Evolutionary conservation across 2,888 invertebrate species (phyloP).

Genomic region (Marasmarcha lunaedactyla): DNA sequence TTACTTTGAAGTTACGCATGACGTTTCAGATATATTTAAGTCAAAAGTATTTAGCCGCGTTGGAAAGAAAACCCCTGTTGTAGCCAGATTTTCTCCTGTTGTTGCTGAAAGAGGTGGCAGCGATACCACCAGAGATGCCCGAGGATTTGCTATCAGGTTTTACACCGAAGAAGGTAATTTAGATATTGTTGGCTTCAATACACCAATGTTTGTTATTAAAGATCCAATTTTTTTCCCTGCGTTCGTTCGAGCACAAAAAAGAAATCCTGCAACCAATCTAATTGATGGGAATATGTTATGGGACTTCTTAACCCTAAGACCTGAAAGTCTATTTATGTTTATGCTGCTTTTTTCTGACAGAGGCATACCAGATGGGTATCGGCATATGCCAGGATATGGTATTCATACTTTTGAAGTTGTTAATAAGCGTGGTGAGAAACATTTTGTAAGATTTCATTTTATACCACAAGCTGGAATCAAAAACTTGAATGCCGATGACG

Average conservation of each 20-base stretch:
- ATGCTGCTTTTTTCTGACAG: slow-evolving; percentile 84
- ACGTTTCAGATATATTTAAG: slow-evolving; percentile 24
- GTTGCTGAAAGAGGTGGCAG: slow-evolving; percentile 74
- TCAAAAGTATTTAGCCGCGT: slow-evolving; percentile 70
- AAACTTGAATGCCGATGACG: slow-evolving; percentile 74
- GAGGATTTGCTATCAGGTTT: slow-evolving; percentile 52
- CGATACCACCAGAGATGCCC: slow-evolving; percentile 37
- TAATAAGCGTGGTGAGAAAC: slow-evolving; percentile 74
- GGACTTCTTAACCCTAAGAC: slow-evolving; percentile 62
- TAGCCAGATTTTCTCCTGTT: slow-evolving; percentile 70
- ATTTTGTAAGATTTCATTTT: slow-evolving; percentile 89
- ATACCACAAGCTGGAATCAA: slow-evolving; percentile 89
- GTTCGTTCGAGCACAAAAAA: slow-evolving; percentile 63
- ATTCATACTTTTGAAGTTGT: slow-evolving; percentile 90
- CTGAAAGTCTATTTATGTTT: slow-evolving; percentile 79
- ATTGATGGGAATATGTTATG: slow-evolving; percentile 39
- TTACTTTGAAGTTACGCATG: slow-evolving; percentile 7
- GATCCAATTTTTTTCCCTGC: slow-evolving; percentile 63
- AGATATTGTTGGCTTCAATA: slow-evolving; percentile 47
- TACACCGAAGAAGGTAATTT: slow-evolving; percentile 32
- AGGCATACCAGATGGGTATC: slow-evolving; percentile 88
- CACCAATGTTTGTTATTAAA: slow-evolving; percentile 67
- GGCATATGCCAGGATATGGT: slow-evolving; percentile 91
- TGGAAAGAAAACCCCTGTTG: slow-evolving; percentile 70
- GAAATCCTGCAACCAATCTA: slow-evolving; percentile 65